A percentile compares a stretch with the other conserved stretches of the same genome.
Conservation (phyloP, 2,888 invertebrate species). For the Anticlea derivata region DNA sequence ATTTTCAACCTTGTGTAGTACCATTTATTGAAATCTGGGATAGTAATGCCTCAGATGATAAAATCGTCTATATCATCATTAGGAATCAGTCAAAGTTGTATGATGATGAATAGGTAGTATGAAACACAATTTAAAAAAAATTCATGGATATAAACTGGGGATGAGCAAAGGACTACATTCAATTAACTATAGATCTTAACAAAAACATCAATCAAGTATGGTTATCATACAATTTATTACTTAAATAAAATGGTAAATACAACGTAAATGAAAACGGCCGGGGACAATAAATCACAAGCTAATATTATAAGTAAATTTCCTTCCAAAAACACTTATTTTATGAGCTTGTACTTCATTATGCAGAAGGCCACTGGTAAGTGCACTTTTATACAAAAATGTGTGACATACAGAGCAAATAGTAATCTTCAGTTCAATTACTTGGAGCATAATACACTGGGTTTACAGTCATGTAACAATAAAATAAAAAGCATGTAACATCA, state of each 20-base stretch:
- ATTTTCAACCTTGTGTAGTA: no score
- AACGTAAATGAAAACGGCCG: constrained; percentile 21
- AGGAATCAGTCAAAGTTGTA: neutral
- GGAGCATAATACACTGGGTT: constrained; percentile 7
- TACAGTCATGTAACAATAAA: constrained; percentile 16
- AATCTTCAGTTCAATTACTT: constrained; percentile 14
- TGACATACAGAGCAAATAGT: constrained; percentile 2
- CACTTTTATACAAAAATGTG: constrained; percentile 17
- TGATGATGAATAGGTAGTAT: neutral
- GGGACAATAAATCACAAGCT: neutral
- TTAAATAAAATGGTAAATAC: constrained; percentile 30
- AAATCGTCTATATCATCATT: no score
- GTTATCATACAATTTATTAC: constrained; percentile 27
- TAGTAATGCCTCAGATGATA: no score
- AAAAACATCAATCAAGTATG: constrained; percentile 26
- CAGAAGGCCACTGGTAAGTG: constrained; percentile 12
- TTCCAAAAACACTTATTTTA: constrained; percentile 4
- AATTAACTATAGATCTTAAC: constrained; percentile 12
- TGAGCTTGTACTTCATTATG: constrained; percentile 4
- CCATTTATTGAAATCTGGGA: no score
- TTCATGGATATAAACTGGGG: neutral
- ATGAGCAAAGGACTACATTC: constrained; percentile 6
- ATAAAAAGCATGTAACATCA: constrained; percentile 19
- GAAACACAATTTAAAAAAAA: neutral
- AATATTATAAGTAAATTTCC: neutral